Evolutionary conservation across 2,888 invertebrate genomes (phyloP), one percentile per base, ranked within the genome.

Genomic region (Ariolimax columbianus): DNA sequence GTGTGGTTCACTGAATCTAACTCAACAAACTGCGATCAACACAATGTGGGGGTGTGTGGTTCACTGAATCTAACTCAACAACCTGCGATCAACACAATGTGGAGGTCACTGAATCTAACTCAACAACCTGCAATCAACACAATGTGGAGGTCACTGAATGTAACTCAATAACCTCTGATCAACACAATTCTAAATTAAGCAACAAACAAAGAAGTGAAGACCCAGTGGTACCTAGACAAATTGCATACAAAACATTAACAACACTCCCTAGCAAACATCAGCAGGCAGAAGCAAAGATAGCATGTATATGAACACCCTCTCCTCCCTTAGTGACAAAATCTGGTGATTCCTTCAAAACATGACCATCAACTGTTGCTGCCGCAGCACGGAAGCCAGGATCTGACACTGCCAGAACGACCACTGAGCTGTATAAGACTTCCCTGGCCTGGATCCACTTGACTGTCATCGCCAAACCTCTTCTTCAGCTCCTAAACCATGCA

Each of bases 401-500:
- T 70, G n/a, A 84, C 80, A 3, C 83, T 82, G 26, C 87, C 83
- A 23, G 89, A 83, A 11, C 88, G 82, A 59, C 89, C 86, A 83
- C 88, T 90, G 19, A 90, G 77, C n/a, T 88, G 90, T 11, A 92
- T 86, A 30, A 84, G 88, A 33, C 89, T 89, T 7, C 88, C 83
- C 33, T 86, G 83, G 11, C 88, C 80, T 36, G 87, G 87, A 30
- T 91, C 91, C 75, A 91, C 86, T 17, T 87, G 78, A 14, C 88
- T 85, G 26, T 91, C 91, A 66, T 91, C 91, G 19, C 91, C 91
- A 88, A 91, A 91, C 66, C 91, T 86, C 73, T 89, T 86, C 85
- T 91, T 92, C 82, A 92, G 85, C 84, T 92, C 92, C 92, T 92
- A 88, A 11, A 86, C 87, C 9, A 83, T 30, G 84, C 26, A 43